Percentiles rank a stretch among this genome's conserved stretches.
Conservation (phyloP, 92 coral and sea anemone species). For the Epizoanthus illoricatus region DNA sequence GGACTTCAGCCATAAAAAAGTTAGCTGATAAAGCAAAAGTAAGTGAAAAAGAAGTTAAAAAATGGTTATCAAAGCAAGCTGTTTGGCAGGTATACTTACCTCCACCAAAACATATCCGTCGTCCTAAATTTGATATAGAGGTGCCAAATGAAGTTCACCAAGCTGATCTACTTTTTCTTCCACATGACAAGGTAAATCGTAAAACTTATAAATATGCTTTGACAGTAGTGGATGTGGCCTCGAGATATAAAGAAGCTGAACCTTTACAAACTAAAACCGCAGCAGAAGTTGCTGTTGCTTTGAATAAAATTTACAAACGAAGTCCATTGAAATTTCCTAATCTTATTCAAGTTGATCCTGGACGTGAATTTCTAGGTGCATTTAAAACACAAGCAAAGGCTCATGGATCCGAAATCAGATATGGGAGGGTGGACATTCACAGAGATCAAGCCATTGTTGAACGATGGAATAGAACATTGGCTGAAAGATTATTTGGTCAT, state of each 20-base stretch:
- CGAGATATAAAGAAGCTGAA: conserved; percentile 36
- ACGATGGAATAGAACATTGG: conserved; percentile 27
- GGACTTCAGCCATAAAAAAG: neutral
- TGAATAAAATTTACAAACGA: conserved; percentile 33
- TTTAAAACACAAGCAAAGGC: neutral
- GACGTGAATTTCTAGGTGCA: conserved; percentile 5
- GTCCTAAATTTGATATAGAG: neutral
- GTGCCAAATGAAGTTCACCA: conserved; percentile 32
- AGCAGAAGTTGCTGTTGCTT: conserved; percentile 35
- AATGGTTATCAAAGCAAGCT: too few relatives aligned
- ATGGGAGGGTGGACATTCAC: conserved; percentile 27
- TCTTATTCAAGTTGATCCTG: conserved; percentile 36
- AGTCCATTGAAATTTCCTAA: conserved; percentile 47
- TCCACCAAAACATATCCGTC: neutral
- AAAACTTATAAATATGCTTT: too few relatives aligned
- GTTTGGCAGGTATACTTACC: too few relatives aligned
- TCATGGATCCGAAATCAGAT: conserved; percentile 8
- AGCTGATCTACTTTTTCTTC: conserved; percentile 31
- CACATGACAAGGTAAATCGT: conserved; percentile 28
- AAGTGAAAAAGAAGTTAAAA: too few relatives aligned
- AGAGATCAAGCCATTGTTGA: conserved; percentile 27
- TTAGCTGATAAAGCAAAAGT: neutral
- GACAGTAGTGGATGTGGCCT: conserved; percentile 38
- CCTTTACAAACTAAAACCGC: conserved; percentile 37
- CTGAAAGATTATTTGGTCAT: conserved; percentile 25